Base-by-base conservation (phyloP, 2,888 invertebrate species). In the Apocheima hispidaria region DNA sequence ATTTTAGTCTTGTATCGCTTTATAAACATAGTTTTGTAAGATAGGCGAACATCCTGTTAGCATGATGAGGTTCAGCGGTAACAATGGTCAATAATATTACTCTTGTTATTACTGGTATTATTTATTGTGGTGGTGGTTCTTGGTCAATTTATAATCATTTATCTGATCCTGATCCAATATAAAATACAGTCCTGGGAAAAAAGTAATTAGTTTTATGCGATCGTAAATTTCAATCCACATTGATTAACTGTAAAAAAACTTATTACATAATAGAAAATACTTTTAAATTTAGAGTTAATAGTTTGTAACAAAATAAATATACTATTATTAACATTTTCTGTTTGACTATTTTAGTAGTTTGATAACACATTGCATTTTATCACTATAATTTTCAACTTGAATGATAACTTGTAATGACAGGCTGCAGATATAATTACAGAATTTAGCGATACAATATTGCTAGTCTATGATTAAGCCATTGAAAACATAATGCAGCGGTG, bases 381-480 rank as follows among this genome's bases (percentile, higher is more conserved):
- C 51, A 51, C 54, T 55, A 44, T 55, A 55, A 60, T 55, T 55
- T 51, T 16, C 50, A 30, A 46, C n/a, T n/a, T n/a, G n/a, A n/a
- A n/a, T n/a, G n/a, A n/a, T n/a, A 9, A 10, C 21, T 6, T 6
- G 12, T 55, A 55, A 60, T 51, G 38, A 63, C 60, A 69, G 63
- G 63, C 55, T 63, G 46, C 30, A 43, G 30, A 48, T 18, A 41
- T 69, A 60, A 69, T 69, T 62, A 65, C 51, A 35, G 56, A 46
- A 52, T 51, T 40, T 40, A 46, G 40, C 46, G 51, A 56, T 61
- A 56, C 53, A 50, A 36, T 66, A 65, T 58, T 61, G 60, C 48
- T 60, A 51, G 60, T 63, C 71, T 73, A 61, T 56, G 50, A 68
- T 71, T 58, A 62, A 65, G 64, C 49, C 68, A 68, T 70, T 70